These are phyloP conservation scores for Apotomis capreana DNA, from an alignment of 2,888 invertebrate genomes.

Conservation along the genomic window DNA sequence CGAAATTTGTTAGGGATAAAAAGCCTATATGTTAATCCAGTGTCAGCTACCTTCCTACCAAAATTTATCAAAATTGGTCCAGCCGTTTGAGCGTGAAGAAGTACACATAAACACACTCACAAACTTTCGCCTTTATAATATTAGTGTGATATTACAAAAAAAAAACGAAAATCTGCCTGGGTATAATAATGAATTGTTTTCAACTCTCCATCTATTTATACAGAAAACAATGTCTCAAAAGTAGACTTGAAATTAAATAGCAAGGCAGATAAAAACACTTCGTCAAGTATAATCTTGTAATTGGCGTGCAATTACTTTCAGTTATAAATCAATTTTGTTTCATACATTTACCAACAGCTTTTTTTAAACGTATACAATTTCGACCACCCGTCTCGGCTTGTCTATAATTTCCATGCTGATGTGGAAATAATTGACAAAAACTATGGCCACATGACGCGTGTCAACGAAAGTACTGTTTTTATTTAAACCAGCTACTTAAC, in stretches of 20 bases:
- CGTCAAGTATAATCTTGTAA: neutral
- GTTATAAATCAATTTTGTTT: conserved; percentile 20
- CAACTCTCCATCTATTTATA: too few species aligned
- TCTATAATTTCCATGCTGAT: conserved; percentile 55
- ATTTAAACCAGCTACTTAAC: conserved; percentile 14
- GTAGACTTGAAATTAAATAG: neutral
- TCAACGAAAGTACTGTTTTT: conserved; percentile 14
- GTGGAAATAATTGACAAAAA: conserved; percentile 61
- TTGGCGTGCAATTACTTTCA: conserved; percentile 15
- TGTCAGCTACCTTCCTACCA: too few species aligned
- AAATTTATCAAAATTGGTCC: too few species aligned
- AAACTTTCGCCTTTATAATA: too few species aligned
- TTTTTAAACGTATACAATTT: neutral
- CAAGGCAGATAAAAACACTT: neutral
- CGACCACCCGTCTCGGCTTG: neutral
- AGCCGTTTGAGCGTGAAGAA: too few species aligned
- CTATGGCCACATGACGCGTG: conserved; percentile 53
- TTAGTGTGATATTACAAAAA: too few species aligned
- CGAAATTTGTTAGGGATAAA: too few species aligned
- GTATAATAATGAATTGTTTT: too few species aligned
- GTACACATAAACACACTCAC: too few species aligned
- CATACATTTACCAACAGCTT: neutral
- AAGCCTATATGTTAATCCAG: too few species aligned
- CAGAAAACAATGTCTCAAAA: too few species aligned
- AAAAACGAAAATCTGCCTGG: too few species aligned